phyloP scores from a whole-genome alignment of 2,113 vertebrate species.

The Pseudopipra pipra region DNA sequence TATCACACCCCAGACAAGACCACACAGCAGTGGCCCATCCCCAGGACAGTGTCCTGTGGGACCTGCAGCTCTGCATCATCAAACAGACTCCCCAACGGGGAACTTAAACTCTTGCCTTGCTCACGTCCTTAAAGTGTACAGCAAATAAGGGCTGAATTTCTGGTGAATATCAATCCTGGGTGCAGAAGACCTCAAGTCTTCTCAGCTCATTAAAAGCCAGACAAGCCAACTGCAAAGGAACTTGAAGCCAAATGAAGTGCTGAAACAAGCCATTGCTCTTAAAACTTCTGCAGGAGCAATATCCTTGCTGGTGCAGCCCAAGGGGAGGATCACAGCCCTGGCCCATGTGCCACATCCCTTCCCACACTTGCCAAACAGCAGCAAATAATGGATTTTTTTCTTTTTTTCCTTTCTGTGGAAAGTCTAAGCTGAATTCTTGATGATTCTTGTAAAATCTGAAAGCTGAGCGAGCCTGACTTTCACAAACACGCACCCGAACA shows the following conservation, averaged over 20 bases:
- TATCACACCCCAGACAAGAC: neutral
- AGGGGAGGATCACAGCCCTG: neutral
- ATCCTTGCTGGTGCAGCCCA: neutral
- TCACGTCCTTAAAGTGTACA: rapidly evolving
- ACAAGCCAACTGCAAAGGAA: neutral
- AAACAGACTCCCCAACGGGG: neutral
- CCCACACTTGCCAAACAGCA: neutral
- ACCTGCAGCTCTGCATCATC: neutral
- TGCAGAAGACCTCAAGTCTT: constrained; percentile 11
- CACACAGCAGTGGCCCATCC: neutral
- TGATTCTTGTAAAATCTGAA: neutral
- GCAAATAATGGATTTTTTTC: neutral
- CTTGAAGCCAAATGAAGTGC: constrained; percentile 36
- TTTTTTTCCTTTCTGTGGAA: neutral
- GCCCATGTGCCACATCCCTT: neutral
- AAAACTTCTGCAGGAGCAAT: neutral
- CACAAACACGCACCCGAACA: neutral
- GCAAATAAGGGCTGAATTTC: neutral
- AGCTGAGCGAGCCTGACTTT: neutral
- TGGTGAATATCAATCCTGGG: neutral
- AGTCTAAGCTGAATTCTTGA: neutral
- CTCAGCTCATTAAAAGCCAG: constrained; percentile 28
- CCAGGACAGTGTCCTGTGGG: rapidly evolving
- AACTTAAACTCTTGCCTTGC: neutral
- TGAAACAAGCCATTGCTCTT: neutral